phyloP scores from a whole-genome alignment of 2,888 invertebrate genomes.

The Eueremaeus valkanovi region DNA sequence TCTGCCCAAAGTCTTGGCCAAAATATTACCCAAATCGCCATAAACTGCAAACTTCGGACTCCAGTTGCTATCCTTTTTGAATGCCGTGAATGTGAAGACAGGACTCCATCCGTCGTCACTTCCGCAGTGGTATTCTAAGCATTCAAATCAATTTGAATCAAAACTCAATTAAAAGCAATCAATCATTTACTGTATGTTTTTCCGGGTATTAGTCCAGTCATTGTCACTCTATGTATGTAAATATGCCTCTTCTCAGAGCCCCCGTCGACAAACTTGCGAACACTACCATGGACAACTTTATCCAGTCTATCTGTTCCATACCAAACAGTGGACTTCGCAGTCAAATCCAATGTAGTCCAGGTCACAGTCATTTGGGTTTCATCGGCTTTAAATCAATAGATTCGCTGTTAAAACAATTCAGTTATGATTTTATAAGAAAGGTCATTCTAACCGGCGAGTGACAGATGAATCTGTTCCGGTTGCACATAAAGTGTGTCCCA shows the following conservation, averaged over 20 bases:
- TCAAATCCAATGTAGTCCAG: slow-evolving; percentile 48
- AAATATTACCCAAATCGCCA: slow-evolving; percentile 50
- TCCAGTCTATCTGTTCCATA: slow-evolving; percentile 45
- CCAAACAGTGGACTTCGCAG: slow-evolving; percentile 47
- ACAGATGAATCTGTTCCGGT: too few species aligned
- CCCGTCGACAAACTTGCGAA: slow-evolving; percentile 65
- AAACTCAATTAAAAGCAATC: not conserved
- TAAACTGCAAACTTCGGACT: slow-evolving; percentile 49
- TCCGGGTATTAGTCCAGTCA: not conserved
- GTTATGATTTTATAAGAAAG: too few species aligned
- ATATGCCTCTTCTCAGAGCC: slow-evolving; percentile 63
- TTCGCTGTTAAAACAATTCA: too few species aligned
- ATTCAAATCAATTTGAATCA: slow-evolving; percentile 27
- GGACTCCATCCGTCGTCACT: slow-evolving; percentile 49
- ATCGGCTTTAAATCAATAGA: not conserved
- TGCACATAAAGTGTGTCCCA: too few species aligned
- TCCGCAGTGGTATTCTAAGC: slow-evolving; percentile 48
- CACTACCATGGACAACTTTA: slow-evolving; percentile 36
- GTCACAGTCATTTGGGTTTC: slow-evolving; percentile 48
- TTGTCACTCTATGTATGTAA: slow-evolving; percentile 65
- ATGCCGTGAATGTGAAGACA: slow-evolving; percentile 50
- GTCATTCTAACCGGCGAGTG: too few species aligned
- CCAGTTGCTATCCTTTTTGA: slow-evolving; percentile 48
- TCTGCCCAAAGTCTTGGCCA: slow-evolving; percentile 40
- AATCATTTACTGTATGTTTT: slow-evolving; percentile 5